These are phyloP conservation scores for Neogobius melanostomus DNA, from an alignment of 2,113 vertebrate species.

Conservation along the genomic window DNA sequence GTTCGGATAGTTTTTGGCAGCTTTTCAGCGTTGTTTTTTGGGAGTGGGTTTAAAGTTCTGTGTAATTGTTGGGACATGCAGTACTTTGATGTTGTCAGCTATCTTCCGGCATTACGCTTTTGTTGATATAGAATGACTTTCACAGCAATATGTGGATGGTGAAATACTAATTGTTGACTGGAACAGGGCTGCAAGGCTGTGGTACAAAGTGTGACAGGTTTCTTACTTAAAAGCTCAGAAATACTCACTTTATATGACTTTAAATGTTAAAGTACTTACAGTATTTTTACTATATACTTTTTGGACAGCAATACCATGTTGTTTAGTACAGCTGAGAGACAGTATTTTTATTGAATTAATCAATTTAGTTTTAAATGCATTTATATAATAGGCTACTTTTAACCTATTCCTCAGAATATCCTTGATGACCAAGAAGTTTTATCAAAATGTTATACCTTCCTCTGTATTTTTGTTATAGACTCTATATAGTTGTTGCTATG, in stretches of 20 bases:
- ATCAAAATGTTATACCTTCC: too few relatives aligned
- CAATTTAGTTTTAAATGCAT: too few relatives aligned
- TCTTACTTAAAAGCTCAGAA: too few relatives aligned
- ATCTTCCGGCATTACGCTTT: neutral
- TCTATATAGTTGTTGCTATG: too few relatives aligned
- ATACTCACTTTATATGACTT: too few relatives aligned
- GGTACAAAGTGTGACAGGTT: neutral
- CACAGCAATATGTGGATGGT: neutral
- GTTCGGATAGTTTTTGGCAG: constrained; percentile 24
- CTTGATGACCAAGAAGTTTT: too few relatives aligned
- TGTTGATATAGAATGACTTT: too few relatives aligned
- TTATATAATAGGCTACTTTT: too few relatives aligned
- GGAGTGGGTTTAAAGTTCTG: constrained; percentile 10
- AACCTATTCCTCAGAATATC: too few relatives aligned
- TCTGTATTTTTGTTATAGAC: too few relatives aligned
- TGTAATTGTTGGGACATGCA: constrained; percentile 41
- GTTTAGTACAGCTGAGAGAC: neutral
- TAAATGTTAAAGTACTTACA: neutral
- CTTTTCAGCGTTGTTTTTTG: constrained; percentile 9
- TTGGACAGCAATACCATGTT: neutral
- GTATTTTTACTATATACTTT: neutral
- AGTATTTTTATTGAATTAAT: too few relatives aligned
- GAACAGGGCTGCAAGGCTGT: neutral
- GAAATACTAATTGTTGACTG: neutral
- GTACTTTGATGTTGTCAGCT: constrained; percentile 7